phyloP scores from a whole-genome alignment of 2,113 vertebrate species.

The Cyrtonyx montezumae region DNA sequence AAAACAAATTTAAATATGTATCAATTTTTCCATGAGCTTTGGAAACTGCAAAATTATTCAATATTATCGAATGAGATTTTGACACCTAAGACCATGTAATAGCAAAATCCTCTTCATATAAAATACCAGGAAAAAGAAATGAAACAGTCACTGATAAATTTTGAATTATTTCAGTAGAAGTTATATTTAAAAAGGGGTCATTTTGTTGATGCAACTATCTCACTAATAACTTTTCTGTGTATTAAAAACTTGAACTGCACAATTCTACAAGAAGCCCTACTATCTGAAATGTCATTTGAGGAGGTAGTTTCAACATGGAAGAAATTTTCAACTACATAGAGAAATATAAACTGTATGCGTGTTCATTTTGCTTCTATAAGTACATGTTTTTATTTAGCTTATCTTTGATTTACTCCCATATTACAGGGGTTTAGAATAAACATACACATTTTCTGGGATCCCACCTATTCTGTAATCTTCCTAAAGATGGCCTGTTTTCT shows the following conservation, averaged over 20 bases:
- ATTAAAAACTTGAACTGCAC: background rate
- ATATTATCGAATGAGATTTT: background rate
- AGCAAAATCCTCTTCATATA: background rate
- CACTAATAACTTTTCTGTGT: background rate
- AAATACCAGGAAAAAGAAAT: slow-evolving; percentile 28
- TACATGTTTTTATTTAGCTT: background rate
- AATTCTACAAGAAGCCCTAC: background rate
- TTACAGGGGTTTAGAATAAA: background rate
- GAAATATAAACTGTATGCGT: background rate
- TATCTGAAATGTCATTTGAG: background rate
- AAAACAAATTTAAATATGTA: background rate
- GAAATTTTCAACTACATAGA: background rate
- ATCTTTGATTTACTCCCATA: background rate
- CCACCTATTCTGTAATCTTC: background rate
- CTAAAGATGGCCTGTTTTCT: background rate
- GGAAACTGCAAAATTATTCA: slow-evolving; percentile 25
- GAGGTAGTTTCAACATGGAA: background rate
- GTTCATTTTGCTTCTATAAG: background rate
- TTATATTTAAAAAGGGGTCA: background rate
- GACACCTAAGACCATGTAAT: background rate
- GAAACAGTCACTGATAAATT: slow-evolving; percentile 2
- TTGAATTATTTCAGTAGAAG: background rate
- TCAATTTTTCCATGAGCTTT: background rate
- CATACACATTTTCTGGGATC: background rate
- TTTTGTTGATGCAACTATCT: background rate